Base-by-base conservation (phyloP, 1,140 invertebrate genomes). In the Eriocheir sinensis region DNA sequence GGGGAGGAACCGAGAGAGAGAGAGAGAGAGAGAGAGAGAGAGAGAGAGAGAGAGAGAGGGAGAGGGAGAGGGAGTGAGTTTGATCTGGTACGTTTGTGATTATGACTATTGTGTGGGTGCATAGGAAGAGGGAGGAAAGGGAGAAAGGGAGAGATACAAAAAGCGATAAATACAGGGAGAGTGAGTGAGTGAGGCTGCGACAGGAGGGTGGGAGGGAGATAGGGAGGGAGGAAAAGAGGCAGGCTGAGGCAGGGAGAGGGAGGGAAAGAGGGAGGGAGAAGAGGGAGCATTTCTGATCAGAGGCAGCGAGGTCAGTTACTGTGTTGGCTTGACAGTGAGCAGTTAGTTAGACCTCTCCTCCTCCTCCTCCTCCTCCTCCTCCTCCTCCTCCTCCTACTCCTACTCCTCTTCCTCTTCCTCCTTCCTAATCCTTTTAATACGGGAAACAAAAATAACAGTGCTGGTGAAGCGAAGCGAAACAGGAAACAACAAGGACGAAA, bases 1-100 rank as follows among this genome's bases (percentile, higher is more conserved):
- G 12, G 60, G 60, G 60, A 72, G 60, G 60, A 72, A 21, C 60
- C 60, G 27, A 72, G 60, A 72, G 60, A 72, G 60, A 72, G 60
- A 72, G 60, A 72, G 60, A n/a, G 60, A 72, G 60, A 72, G 60
- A n/a, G 60, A 72, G 60, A 72, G 60, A 72, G 60, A 72, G 60
- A 72, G 60, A 72, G 60, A n/a, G 60, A 72, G 60, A n/a, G 60
- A 17, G 60, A 72, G 60, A 4, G 4, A 48, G 44, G 15, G 4
- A 48, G 44, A 48, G 44, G 15, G 44, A 48, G 44, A 48, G 4
- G 15, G 44, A 21, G n/a, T 72, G 60, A n/a, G 0, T 72, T n/a
- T 21, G 27, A n/a, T 15, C 21, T n/a, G 60, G n/a, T 72, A 72
- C 21, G 27, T n/a, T 21, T 4, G 60, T n/a, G n/a, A n/a, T n/a